Evolutionary conservation across 1,140 invertebrate species (phyloP).

Genomic region (Zophobas atratus): DNA sequence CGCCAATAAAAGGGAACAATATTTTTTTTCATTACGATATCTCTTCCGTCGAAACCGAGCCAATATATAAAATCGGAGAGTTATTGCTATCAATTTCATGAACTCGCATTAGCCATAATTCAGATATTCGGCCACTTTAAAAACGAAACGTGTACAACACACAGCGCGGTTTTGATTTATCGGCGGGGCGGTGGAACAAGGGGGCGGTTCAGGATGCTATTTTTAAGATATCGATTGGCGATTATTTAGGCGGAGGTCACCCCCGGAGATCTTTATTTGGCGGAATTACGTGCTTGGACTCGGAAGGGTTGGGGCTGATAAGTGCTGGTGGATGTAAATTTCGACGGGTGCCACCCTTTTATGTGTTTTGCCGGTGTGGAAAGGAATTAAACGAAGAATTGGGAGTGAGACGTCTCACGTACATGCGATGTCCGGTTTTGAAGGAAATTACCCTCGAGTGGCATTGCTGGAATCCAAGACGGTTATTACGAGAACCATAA

Average conservation of each 20-base stretch:
- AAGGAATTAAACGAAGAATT: too few relatives aligned
- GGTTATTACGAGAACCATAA: too few relatives aligned
- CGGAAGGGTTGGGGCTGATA: not conserved
- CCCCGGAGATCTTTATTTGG: not conserved
- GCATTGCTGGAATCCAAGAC: too few relatives aligned
- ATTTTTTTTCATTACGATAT: constrained; percentile 26
- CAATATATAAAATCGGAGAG: not conserved
- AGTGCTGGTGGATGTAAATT: too few relatives aligned
- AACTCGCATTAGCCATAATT: constrained; percentile 31
- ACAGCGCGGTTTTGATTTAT: constrained; percentile 2
- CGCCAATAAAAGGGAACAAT: constrained; percentile 5
- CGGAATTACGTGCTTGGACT: constrained; percentile 1
- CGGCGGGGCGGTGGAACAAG: not conserved
- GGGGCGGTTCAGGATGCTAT: constrained; percentile 1
- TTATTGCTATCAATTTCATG: constrained; percentile 28
- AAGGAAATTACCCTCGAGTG: too few relatives aligned
- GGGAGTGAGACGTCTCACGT: too few relatives aligned
- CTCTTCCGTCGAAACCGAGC: not conserved
- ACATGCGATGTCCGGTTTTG: too few relatives aligned
- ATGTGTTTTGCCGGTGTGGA: too few relatives aligned
- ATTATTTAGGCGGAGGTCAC: not conserved
- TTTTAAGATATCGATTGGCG: constrained; percentile 5
- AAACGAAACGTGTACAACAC: constrained; percentile 15
- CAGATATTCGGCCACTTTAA: constrained; percentile 19
- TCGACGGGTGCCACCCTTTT: too few relatives aligned